phyloP scores from a whole-genome alignment of 2,888 invertebrate genomes.

The Metacarcinus magister region DNA sequence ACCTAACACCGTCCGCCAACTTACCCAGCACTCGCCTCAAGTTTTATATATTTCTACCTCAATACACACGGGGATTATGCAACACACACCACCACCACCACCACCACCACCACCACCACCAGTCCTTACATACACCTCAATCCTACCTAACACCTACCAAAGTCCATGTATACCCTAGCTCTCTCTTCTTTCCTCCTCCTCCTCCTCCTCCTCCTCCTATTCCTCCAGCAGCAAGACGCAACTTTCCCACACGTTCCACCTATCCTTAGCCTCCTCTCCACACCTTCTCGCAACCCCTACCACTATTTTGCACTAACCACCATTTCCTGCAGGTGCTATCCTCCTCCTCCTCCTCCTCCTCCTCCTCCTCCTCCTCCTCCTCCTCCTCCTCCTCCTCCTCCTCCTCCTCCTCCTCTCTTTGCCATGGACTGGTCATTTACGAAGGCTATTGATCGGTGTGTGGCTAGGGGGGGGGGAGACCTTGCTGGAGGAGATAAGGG shows the following conservation, averaged over 20 bases:
- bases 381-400: not conserved
- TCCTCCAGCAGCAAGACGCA: not conserved
- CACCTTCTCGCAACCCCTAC: not conserved
- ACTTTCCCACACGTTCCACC: not conserved
- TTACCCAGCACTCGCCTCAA: not conserved
- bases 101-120: not conserved
- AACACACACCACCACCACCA: not conserved
- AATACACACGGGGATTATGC: not conserved
- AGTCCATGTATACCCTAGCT: not conserved
- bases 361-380: not conserved
- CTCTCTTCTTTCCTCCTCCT: not conserved
- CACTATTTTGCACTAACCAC: not conserved
- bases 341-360: not conserved
- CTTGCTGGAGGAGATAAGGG: not conserved
- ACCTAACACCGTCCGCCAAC: not conserved
- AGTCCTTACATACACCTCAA: conserved; percentile 4
- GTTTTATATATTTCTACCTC: not conserved
- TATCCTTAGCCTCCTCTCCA: not conserved
- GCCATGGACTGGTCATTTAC: not conserved
- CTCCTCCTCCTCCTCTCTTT: not conserved
- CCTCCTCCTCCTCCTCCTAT: not conserved
- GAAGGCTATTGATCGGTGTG: not conserved
- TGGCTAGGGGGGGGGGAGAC: not conserved
- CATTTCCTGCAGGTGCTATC: not conserved
- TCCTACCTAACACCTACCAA: not conserved